Evolutionary conservation across 2,113 vertebrate genomes (phyloP).

Genomic region (Pavo muticus): DNA sequence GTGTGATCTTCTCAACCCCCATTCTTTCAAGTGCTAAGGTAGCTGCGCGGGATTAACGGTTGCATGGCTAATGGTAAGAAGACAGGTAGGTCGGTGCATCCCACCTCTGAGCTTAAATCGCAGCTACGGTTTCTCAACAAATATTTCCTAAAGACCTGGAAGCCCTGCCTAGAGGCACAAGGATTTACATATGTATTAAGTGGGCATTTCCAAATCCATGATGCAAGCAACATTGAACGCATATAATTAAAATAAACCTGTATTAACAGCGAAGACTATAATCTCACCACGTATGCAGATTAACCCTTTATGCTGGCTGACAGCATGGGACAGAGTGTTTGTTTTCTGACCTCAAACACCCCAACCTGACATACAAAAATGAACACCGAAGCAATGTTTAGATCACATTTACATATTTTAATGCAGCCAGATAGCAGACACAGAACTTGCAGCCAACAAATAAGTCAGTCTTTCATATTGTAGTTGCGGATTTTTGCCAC

Average conservation of each 20-base stretch:
- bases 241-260: slow-evolving; percentile 44
- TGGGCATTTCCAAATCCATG: slow-evolving; percentile 48
- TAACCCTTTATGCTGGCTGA: slow-evolving; percentile 36
- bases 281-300: neutral
- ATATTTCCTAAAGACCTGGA: slow-evolving; percentile 26
- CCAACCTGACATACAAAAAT: neutral
- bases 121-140: slow-evolving; percentile 46
- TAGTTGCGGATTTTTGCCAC: slow-evolving; percentile 86
- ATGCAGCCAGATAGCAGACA: neutral
- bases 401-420: neutral
- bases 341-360: neutral
- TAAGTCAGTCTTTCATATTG: slow-evolving; percentile 85
- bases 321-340: neutral
- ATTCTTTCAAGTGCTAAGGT: neutral
- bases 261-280: slow-evolving; percentile 8
- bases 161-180: slow-evolving; percentile 21
- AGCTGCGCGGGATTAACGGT: slow-evolving; percentile 33
- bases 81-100: slow-evolving; percentile 12
- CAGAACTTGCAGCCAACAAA: neutral
- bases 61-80: slow-evolving; percentile 12
- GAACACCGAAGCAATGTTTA: neutral
- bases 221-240: slow-evolving; percentile 35
- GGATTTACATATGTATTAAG: slow-evolving; percentile 16
- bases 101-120: slow-evolving; percentile 11
- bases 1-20: neutral